These are phyloP conservation scores for Pongo pygmaeus DNA, from an alignment of 2,113 vertebrate genomes.

Conservation along the genomic window DNA sequence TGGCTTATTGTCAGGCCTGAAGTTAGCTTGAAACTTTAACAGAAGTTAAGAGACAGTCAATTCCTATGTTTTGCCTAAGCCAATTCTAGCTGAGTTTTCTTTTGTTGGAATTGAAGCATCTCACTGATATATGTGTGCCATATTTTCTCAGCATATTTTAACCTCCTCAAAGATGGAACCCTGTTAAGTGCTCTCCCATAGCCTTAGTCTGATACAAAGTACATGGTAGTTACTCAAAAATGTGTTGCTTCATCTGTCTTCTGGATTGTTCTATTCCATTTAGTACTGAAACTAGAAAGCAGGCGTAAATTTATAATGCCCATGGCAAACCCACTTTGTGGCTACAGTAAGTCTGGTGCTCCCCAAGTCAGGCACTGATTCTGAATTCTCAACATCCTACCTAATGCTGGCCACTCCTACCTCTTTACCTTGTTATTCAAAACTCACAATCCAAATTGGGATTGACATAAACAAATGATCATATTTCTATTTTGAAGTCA, in stretches of 20 bases:
- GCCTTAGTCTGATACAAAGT: background rate
- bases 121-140: background rate
- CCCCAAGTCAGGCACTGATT: background rate
- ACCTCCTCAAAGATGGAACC: background rate
- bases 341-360: background rate
- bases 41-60: background rate
- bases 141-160: conserved; percentile 11
- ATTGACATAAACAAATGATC: background rate
- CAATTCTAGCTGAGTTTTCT: conserved; percentile 9
- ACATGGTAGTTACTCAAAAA: background rate
- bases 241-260: background rate
- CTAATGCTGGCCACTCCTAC: background rate
- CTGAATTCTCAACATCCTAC: background rate
- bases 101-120: background rate
- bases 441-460: background rate
- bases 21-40: background rate
- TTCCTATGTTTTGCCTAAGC: background rate
- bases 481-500: background rate
- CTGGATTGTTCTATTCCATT: background rate
- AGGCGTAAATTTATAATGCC: background rate
- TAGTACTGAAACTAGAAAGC: conserved; percentile 20
- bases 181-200: background rate
- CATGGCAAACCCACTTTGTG: background rate
- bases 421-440: background rate
- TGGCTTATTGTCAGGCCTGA: background rate